Base-by-base conservation (phyloP, 2,113 vertebrate genomes). In the Neodon shergylaensis region DNA sequence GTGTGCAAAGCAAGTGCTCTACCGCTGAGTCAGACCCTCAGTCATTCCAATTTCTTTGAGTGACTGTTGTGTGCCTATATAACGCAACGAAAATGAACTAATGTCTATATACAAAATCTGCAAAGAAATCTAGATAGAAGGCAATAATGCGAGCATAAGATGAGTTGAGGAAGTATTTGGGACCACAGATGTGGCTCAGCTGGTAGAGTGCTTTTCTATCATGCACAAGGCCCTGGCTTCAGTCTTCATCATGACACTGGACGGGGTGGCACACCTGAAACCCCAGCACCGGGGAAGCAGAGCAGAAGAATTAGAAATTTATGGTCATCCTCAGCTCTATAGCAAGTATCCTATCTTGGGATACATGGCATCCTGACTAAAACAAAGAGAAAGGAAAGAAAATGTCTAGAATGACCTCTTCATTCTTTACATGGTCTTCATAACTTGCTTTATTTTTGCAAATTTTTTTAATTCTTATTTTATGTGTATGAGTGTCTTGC, bases 41-140 rank as follows among this genome's bases (percentile, higher is more conserved):
- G 58, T 16, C n/a, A 22, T 8, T 72, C 17, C 73, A 58, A 66
- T 66, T 49, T 85, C 82, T 94, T 54, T 81, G 33, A 82, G 54
- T 54, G 77, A 42, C 66, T 72, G 19, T 10, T 58, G 9, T 85
- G 28, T 91, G 36, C 92, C 39, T 85, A 24, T 8, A 68, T 24
- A 87, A 76, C 26, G 61, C 73, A 52, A 87, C 19, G 85, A 81
- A 90, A 86, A 86, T 36, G 58, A 92, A 12, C 19, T 88, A 94
- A 86, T 28, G 36, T 42, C 68, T 92, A 85, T 94, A 49, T 83
- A 88, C 92, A 21, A 78, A 47, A 58, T 54, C 28, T 78, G 58
- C n/a, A 76, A 54, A 97, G 72, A 88, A 86, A 88, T 36, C 47
- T 42, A 39, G 4, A 79, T 88, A 94, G 66, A 82, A 72, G 44